Conservation (phyloP, 2,113 vertebrate species). For the Pleuronectes platessa region DNA sequence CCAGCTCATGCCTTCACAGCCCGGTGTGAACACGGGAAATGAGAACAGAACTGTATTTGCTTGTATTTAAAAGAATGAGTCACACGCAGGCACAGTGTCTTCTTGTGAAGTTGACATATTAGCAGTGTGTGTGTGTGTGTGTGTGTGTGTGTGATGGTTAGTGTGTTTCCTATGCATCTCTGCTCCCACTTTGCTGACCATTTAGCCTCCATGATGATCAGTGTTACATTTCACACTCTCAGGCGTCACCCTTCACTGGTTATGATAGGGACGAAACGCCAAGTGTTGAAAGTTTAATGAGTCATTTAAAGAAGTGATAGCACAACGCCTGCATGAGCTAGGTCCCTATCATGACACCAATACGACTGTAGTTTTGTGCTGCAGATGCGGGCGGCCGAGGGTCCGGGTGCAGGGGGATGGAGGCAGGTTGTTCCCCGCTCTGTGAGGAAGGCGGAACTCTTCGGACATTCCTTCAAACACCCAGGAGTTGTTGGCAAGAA, state of each 20-base stretch:
- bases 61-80: not conserved
- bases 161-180: not conserved
- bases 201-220: constrained; percentile 41
- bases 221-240: constrained; percentile 62
- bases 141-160: too few species aligned
- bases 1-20: not conserved
- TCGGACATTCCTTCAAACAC: constrained; percentile 73
- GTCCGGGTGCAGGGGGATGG: constrained; percentile 37
- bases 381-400: constrained; percentile 27
- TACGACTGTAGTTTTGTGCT: not conserved
- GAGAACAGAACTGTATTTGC: not conserved
- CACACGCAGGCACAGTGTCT: not conserved
- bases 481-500: constrained; percentile 76
- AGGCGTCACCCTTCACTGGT: constrained; percentile 40
- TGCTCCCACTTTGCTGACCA: constrained; percentile 28
- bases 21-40: not conserved
- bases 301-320: constrained; percentile 57
- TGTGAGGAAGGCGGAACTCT: constrained; percentile 56
- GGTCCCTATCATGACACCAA: constrained; percentile 26
- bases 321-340: constrained; percentile 43
- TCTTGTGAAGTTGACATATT: not conserved
- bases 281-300: constrained; percentile 60
- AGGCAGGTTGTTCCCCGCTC: constrained; percentile 29
- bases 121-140: too few species aligned
- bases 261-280: constrained; percentile 50